These are phyloP conservation scores for Montipora foliosa DNA, from an alignment of 64 coral and sea anemone species.

Conservation along the genomic window DNA sequence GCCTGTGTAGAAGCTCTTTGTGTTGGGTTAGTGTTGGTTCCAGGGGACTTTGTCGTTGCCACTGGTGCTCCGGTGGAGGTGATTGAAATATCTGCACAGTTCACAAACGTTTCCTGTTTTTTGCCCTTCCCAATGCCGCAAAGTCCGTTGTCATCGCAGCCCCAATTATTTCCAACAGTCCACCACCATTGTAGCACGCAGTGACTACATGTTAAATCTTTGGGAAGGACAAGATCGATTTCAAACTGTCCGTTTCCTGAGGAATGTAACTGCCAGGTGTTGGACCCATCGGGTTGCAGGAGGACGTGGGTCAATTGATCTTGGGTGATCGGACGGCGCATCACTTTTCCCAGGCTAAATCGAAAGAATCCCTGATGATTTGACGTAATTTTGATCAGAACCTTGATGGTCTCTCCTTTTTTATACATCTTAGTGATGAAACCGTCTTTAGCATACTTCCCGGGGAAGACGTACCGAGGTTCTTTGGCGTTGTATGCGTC, in stretches of 20 bases:
- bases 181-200: conserved; percentile 81
- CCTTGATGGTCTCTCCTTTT: conserved; percentile 58
- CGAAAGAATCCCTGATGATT: conserved; percentile 81
- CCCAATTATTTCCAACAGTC: conserved; percentile 70
- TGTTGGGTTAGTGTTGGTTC: background rate
- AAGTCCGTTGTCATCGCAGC: conserved; percentile 29
- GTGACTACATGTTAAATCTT: conserved; percentile 53
- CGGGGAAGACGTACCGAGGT: conserved; percentile 50
- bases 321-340: conserved; percentile 52
- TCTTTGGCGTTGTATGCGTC: conserved; percentile 31
- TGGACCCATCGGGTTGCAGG: conserved; percentile 29
- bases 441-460: conserved; percentile 50
- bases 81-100: conserved; percentile 61
- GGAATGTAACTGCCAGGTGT: conserved; percentile 27
- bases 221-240: conserved; percentile 42
- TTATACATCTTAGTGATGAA: conserved; percentile 77
- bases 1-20: background rate
- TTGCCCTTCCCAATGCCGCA: conserved; percentile 48
- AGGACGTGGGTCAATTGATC: conserved; percentile 47
- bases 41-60: background rate
- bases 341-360: conserved; percentile 61
- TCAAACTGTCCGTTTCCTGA: conserved; percentile 16
- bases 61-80: background rate
- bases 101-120: conserved; percentile 74
- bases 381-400: conserved; percentile 72